Evolutionary conservation across 2,797 vertebrate genomes (phyloP).

Genomic region (Poeciliopsis infans): DNA sequence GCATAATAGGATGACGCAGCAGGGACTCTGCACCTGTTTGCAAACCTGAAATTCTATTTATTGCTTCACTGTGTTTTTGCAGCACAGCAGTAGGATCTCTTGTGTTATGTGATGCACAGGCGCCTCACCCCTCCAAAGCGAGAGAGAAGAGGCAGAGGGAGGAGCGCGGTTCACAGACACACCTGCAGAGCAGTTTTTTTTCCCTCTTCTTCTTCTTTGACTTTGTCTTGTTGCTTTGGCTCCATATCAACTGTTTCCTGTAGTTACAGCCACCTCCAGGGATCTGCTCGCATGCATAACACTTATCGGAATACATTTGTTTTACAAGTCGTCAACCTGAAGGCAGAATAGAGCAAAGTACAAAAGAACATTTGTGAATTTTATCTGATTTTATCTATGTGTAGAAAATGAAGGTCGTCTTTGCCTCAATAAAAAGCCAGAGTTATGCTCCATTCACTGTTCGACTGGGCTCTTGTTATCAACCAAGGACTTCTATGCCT

Average conservation of each 20-base stretch:
- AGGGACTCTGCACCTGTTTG: conserved; percentile 34
- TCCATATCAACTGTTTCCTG: conserved; percentile 68
- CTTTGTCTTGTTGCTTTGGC: conserved; percentile 44
- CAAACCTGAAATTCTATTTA: conserved; percentile 26
- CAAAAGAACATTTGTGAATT: conserved; percentile 21
- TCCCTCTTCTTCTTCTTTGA: conserved; percentile 3
- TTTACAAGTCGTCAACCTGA: conserved; percentile 12
- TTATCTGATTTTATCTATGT: conserved; percentile 23
- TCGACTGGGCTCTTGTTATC: conserved; percentile 53
- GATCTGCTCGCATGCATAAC: conserved; percentile 21
- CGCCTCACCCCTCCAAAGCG: conserved; percentile 22
- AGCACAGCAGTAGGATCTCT: conserved; percentile 34
- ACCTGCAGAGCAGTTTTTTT: conserved; percentile 45
- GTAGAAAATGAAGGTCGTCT: conserved; percentile 48
- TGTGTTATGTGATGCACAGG: conserved; percentile 2
- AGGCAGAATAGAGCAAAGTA: conserved; percentile 2
- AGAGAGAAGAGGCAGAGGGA: conserved; percentile 14
- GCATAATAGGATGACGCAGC: conserved; percentile 22
- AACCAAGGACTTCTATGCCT: conserved; percentile 65
- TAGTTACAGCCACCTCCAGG: conserved; percentile 57
- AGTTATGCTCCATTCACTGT: conserved; percentile 51
- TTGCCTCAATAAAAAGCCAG: conserved; percentile 35
- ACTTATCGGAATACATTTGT: conserved; percentile 14
- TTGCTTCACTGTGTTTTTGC: conserved; percentile 31
- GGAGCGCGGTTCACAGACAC: conserved; percentile 47